A percentile compares a stretch with the other conserved stretches of the same genome.
These are phyloP conservation scores for Leptopilina myrica DNA, from an alignment of 2,888 invertebrate genomes.

Conservation along the genomic window DNA sequence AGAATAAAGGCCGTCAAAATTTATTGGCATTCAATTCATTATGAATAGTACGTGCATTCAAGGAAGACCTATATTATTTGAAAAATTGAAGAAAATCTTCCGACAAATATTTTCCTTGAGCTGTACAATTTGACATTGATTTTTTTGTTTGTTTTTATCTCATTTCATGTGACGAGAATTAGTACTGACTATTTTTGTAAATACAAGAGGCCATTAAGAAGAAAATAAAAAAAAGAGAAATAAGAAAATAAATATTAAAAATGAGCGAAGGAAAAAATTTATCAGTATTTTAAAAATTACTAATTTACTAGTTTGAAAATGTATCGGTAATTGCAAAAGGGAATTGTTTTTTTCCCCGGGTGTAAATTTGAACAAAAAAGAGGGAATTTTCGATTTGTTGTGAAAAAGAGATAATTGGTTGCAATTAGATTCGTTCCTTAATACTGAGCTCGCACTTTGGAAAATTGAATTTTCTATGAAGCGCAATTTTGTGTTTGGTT, in stretches of 20 bases:
- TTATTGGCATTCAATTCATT: conserved; percentile 1
- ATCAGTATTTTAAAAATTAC: too few species aligned
- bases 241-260: too few species aligned
- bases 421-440: conserved; percentile 49
- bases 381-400: not conserved
- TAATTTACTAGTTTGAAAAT: too few species aligned
- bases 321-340: too few species aligned
- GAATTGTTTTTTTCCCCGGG: too few species aligned
- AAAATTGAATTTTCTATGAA: conserved; percentile 52
- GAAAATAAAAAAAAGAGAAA: too few species aligned
- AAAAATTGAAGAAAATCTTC: not conserved
- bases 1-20: conserved; percentile 20
- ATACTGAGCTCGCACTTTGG: conserved; percentile 50
- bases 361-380: too few species aligned
- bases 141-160: not conserved
- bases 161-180: too few species aligned
- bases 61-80: conserved; percentile 5
- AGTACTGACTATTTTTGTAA: too few species aligned
- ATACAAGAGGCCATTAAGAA: too few species aligned
- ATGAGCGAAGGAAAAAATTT: too few species aligned
- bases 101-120: conserved; percentile 11
- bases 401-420: not conserved
- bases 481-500: not conserved
- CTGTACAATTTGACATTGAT: not conserved
- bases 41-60: conserved; percentile 3